Percentiles rank a stretch among this genome's conserved stretches.
Conservation (phyloP, 2,888 invertebrate species). For the Catonia carolina region DNA sequence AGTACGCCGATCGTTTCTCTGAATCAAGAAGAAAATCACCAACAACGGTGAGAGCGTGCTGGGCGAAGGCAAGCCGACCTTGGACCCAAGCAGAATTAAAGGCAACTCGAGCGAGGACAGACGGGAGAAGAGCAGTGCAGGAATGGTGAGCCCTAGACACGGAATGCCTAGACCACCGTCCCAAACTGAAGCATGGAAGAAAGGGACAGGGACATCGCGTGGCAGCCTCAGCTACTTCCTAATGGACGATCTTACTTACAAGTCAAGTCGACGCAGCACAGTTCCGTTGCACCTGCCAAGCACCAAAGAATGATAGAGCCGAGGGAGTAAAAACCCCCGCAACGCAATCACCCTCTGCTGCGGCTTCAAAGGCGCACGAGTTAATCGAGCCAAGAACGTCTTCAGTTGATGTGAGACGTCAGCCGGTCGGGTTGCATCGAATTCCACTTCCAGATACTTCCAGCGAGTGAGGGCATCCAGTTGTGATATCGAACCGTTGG, state of each 20-base stretch:
- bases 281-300: slow-evolving; percentile 33
- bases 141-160: slow-evolving; percentile 23
- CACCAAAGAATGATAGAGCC: slow-evolving; percentile 39
- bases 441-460: slow-evolving; percentile 38
- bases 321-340: slow-evolving; percentile 40
- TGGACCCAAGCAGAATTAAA: slow-evolving; percentile 29
- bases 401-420: slow-evolving; percentile 20
- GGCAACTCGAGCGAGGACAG: slow-evolving; percentile 30
- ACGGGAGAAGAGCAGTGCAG: not conserved
- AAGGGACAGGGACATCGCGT: slow-evolving; percentile 35
- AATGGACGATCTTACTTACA: slow-evolving; percentile 35
- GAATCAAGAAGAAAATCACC: not conserved
- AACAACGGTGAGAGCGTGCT: not conserved
- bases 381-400: slow-evolving; percentile 36
- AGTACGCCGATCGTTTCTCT: not conserved
- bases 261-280: slow-evolving; percentile 37
- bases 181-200: slow-evolving; percentile 36
- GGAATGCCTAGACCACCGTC: slow-evolving; percentile 35
- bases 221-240: slow-evolving; percentile 38
- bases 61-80: not conserved
- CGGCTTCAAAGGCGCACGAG: slow-evolving; percentile 40
- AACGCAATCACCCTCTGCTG: slow-evolving; percentile 40
- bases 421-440: slow-evolving; percentile 35
- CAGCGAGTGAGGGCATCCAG: slow-evolving; percentile 33
- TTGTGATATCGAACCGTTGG: slow-evolving; percentile 32